These are phyloP conservation scores for Zaprionus kolodkinae DNA, from an alignment of 1,140 invertebrate genomes.

Conservation along the genomic window DNA sequence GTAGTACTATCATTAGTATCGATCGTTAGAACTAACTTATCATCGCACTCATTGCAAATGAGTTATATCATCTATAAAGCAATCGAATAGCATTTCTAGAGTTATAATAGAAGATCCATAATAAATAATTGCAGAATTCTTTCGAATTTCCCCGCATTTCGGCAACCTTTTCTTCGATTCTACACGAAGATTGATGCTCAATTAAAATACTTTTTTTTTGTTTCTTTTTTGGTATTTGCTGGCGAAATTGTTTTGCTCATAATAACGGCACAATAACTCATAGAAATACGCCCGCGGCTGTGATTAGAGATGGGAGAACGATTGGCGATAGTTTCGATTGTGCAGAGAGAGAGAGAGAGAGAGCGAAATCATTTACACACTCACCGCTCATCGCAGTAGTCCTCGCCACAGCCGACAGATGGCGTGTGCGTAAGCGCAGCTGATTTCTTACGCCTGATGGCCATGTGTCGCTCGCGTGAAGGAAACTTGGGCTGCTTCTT, in stretches of 20 bases:
- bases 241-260: constrained; percentile 58
- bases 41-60: constrained; percentile 26
- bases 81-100: constrained; percentile 38
- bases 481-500: constrained; percentile 88
- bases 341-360: not conserved
- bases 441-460: constrained; percentile 86
- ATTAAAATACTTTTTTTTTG: constrained; percentile 70
- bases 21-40: not conserved
- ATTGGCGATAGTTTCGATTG: not conserved
- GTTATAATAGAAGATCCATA: constrained; percentile 55
- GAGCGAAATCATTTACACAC: constrained; percentile 13
- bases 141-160: constrained; percentile 34
- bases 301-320: constrained; percentile 2
- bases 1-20: not conserved
- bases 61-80: constrained; percentile 31
- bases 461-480: constrained; percentile 88
- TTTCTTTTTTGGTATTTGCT: constrained; percentile 35
- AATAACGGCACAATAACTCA: constrained; percentile 73
- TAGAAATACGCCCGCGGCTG: constrained; percentile 45
- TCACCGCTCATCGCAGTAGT: constrained; percentile 44
- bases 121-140: constrained; percentile 25
- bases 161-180: constrained; percentile 14
- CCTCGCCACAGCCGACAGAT: constrained; percentile 29
- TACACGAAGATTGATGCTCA: constrained; percentile 69
- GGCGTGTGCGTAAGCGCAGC: constrained; percentile 36